Base-by-base conservation (phyloP, 2,797 vertebrate species). In the Botia almorhae region DNA sequence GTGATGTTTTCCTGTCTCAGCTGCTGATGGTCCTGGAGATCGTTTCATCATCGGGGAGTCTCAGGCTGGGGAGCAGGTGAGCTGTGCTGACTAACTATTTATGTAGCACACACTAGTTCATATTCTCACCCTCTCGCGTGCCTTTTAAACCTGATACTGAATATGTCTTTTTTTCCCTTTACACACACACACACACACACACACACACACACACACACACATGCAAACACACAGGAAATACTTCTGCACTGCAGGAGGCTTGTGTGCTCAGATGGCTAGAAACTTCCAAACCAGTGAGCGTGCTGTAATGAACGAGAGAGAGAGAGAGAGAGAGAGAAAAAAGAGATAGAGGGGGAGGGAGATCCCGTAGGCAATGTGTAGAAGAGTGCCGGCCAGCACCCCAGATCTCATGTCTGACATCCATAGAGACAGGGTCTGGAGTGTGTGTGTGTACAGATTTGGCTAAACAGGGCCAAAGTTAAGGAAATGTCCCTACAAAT, bases 41-140 rank as follows among this genome's bases (percentile, higher is more conserved):
- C 95, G 98, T 82, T 98, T 99, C 92, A 98, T 99, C 92, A 98
- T 98, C 90, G 98, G 98, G 81, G 97, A 99, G 88, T 99, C 97
- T 69, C 97, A 98, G 92, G 97, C 98, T 81, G 98, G 98, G 89
- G 97, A 99, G 82, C 98, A 98, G 96, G 98, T 99, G 84, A 95
- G 93, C 69, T 43, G 75, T 17, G 67, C 19, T 6, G 13, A 14
- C 29, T n/a, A n/a, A n/a, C n/a, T n/a, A n/a, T n/a, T n/a, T n/a
- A n/a, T n/a, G n/a, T n/a, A n/a, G 4, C 16, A 68, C 33, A 48
- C 26, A 43, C 29, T 61, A 29, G 21, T 33, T 39, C 13, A 14
- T 12, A 29, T 29, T 29, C 56, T 61, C 69, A 58, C 36, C 48
- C 56, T 65, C 16, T 3, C 50, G 21, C 55, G 16, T 23, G 12